Base-by-base conservation (phyloP, 2,113 vertebrate genomes). In the Sinocyclocheilus rhinocerous region DNA sequence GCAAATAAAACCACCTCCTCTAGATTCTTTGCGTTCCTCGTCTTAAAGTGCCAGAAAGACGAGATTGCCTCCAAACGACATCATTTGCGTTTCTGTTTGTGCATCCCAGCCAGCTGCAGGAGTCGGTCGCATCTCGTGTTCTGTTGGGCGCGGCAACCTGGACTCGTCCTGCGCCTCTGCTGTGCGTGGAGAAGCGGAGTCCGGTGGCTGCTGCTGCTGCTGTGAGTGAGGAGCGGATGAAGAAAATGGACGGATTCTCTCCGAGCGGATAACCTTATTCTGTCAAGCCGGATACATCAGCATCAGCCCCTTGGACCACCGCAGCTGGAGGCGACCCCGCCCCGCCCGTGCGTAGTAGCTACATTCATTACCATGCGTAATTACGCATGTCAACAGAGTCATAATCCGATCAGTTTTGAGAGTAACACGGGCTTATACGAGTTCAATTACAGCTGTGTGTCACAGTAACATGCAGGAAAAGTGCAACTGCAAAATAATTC, bases 271-370 rank as follows among this genome's bases (percentile, higher is more conserved):
- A 92, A 90, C 91, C 94, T 91, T 93, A 93, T 96, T 96, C 96
- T 97, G 96, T 96, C 96, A 95, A 75, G 91, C 90, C 89, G 91
- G 92, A 97, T 97, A 94, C 92, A 94, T 95, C 94, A 95, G 52
- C 82, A 78, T 20, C 89, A 89, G 88, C 90, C 90, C 91, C 76
- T 89, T 89, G 85, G 88, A 89, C 83, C 87, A 84, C 85, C 29
- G 86, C 87, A 76, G 86, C 91, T 90, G 85, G 89, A 87, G 88
- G 76, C 90, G 87, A 91, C 93, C 93, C 93, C 93, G 91, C 93
- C 94, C 94, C 88, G 91, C 90, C 80, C 20, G 87, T 83, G 80
- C 84, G 84, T 87, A 83, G 92, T 86, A n/a, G n/a, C n/a, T n/a
- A 89, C 84, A 90, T 81, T 45, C 57, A 52, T 48, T 29, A 52